These are phyloP conservation scores for Sebastes steindachneri DNA, from an alignment of 2,797 vertebrate genomes.

Conservation along the genomic window DNA sequence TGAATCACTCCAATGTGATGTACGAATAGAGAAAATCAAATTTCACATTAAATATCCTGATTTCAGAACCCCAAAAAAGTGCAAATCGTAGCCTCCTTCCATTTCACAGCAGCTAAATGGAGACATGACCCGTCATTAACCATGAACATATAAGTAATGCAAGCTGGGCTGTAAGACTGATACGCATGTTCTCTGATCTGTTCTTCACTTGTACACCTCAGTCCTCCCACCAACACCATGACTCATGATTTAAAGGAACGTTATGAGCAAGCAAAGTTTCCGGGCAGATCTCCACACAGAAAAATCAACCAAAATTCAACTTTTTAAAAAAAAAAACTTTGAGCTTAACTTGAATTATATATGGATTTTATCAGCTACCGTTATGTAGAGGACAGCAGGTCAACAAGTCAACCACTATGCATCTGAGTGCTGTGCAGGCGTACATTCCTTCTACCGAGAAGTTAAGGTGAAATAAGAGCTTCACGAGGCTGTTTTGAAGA, in stretches of 20 bases:
- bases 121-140: constrained; percentile 55
- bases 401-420: not conserved
- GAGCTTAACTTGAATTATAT: not conserved
- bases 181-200: constrained; percentile 50
- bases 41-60: not conserved
- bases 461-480: not conserved
- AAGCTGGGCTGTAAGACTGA: constrained; percentile 40
- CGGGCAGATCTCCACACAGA: not conserved
- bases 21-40: constrained; percentile 16
- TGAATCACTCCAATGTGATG: constrained; percentile 15
- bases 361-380: not conserved
- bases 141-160: constrained; percentile 33
- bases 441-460: not conserved
- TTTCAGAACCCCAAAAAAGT: not conserved
- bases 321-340: not conserved
- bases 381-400: not conserved
- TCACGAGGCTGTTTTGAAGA: not conserved
- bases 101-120: constrained; percentile 27
- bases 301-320: not conserved
- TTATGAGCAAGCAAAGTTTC: not conserved
- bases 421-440: not conserved
- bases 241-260: constrained; percentile 35
- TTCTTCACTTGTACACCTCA: constrained; percentile 37
- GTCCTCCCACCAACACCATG: constrained; percentile 36
- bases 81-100: constrained; percentile 18